phyloP scores from a whole-genome alignment of 2,797 vertebrate species.

The Enteromius treurensis region DNA sequence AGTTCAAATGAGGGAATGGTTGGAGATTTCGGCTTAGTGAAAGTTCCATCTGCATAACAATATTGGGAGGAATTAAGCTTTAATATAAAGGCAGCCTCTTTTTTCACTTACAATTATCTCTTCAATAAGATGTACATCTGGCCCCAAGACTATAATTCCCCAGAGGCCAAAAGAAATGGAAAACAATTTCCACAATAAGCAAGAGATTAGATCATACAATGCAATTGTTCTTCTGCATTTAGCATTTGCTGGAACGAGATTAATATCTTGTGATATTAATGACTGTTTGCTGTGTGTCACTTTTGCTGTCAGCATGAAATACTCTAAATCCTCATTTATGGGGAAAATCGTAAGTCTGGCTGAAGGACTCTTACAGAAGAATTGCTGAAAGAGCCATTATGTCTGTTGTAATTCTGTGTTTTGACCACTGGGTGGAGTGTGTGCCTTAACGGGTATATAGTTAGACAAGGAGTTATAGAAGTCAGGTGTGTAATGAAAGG shows the following conservation, averaged over 20 bases:
- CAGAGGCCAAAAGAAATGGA: constrained; percentile 65
- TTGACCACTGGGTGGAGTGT: too few relatives aligned
- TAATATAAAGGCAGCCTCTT: constrained; percentile 69
- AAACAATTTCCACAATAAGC: constrained; percentile 70
- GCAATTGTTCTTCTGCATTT: constrained; percentile 65
- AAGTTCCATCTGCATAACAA: constrained; percentile 75
- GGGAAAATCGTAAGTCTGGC: constrained; percentile 66
- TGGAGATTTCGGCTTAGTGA: constrained; percentile 45
- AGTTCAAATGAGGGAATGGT: constrained; percentile 22
- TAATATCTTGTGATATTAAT: constrained; percentile 63
- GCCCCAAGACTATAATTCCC: constrained; percentile 69
- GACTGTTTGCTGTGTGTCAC: constrained; percentile 65
- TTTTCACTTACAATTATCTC: constrained; percentile 54
- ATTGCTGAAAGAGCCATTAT: constrained; percentile 11
- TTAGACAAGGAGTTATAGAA: too few relatives aligned
- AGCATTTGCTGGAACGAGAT: constrained; percentile 71
- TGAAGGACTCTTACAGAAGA: constrained; percentile 62
- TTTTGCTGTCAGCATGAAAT: constrained; percentile 67
- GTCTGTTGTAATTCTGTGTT: too few relatives aligned
- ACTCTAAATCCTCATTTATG: constrained; percentile 71
- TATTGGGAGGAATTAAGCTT: constrained; percentile 73
- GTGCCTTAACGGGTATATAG: too few relatives aligned
- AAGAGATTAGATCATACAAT: constrained; percentile 65
- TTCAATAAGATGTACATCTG: constrained; percentile 67
- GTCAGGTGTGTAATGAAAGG: too few relatives aligned